These are phyloP conservation scores for Acanthosepion esculentum DNA, from an alignment of 2,888 invertebrate species.

Conservation along the genomic window DNA sequence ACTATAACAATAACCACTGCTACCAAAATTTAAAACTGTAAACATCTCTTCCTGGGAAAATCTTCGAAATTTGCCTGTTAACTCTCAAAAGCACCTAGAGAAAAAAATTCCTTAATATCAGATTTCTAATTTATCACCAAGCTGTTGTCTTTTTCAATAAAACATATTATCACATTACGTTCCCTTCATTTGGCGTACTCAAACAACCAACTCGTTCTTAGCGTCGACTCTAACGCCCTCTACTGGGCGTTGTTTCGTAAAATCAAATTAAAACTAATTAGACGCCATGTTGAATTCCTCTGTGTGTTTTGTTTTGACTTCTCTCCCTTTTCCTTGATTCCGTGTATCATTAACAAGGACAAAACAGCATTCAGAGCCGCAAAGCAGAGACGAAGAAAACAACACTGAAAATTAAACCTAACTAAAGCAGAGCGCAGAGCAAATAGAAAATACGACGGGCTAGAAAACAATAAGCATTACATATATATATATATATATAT, in stretches of 20 bases:
- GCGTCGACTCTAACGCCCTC: slow-evolving; percentile 8
- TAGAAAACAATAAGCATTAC: neutral
- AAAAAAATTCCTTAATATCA: neutral
- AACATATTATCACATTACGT: neutral
- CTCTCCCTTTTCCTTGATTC: neutral
- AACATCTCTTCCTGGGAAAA: neutral
- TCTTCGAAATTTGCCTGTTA: neutral
- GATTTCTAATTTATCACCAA: neutral
- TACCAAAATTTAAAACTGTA: no score
- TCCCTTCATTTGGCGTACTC: neutral
- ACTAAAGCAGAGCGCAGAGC: neutral
- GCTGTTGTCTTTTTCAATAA: neutral
- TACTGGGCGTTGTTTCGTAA: slow-evolving; percentile 4
- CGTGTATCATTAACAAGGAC: slow-evolving; percentile 22
- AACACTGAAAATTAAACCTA: neutral
- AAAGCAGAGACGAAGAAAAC: neutral
- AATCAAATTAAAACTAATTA: slow-evolving; percentile 33
- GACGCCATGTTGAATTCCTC: neutral
- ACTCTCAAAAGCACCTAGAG: neutral
- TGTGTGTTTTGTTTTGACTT: neutral
- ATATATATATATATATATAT: neutral
- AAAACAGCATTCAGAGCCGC: neutral
- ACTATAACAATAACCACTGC: no score
- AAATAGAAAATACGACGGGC: neutral
- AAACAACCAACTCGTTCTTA: neutral